Evolutionary conservation across 2,113 vertebrate genomes (phyloP), one percentile per base, ranked within the genome.

Genomic region (Oenanthe oenanthe): DNA sequence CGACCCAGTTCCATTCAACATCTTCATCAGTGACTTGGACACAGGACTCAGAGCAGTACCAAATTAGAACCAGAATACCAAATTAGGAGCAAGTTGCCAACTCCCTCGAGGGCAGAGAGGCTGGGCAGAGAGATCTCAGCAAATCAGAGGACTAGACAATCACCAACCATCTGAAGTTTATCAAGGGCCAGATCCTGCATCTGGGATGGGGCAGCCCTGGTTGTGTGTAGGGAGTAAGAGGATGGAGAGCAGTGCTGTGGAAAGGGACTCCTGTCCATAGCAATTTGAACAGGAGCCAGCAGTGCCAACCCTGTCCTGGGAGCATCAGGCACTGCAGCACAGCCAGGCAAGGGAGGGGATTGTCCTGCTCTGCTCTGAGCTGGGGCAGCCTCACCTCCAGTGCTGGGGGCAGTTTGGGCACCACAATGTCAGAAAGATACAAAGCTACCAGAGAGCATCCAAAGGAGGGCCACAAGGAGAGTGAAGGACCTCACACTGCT

Each of bases 221-320:
- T 8, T 22, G 3, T 51, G 11, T 32, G 17, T 5, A 12, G 17
- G 25, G 31, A 67, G 36, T 14, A 6, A 36, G 36, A 42, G 10
- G 20, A 10, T 58, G 21, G 53, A 51, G 21, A 51, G 7, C 21
- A 60, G 21, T 14, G 9, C 53, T 26, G 9, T 43, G 21, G 62
- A 32, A 43, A 60, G 11, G 13, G 2, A 1, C 7, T 36, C 7
- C 32, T 32, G 72, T 15, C 0, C 0, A 8, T 22, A 14, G 0
- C 9, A 76, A 36, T 17, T 1, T 38, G 17, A 45, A 18, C 4
- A 1, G 12, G 36, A 60, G 9, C 0, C 62, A 75, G 61, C 31
- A 75, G 31, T 26, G 20, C 17, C 72, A 36, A 0, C 1, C 7
- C 0, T 32, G 45, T 28, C 72, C 53, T 60, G 32, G 13, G 20